Conservation (phyloP, 92 coral and sea anemone genomes). For the Zoanthus sociatus region DNA sequence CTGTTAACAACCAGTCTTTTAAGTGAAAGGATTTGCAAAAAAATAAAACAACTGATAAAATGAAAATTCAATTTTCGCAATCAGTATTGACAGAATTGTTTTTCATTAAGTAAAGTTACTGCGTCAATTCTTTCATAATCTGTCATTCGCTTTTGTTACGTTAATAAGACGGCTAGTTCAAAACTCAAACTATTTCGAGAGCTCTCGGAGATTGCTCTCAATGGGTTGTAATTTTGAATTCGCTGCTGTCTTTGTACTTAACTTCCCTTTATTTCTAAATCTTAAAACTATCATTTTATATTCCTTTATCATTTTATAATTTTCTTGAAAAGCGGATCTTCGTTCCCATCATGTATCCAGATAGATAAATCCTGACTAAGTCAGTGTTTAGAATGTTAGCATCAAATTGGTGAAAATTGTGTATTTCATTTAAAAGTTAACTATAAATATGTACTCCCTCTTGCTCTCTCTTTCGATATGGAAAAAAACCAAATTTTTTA, state of each 20-base stretch:
- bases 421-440: not conserved
- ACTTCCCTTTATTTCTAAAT: not conserved
- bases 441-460: not conserved
- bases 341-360: not conserved
- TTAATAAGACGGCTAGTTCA: not conserved
- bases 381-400: not conserved
- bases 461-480: too few species aligned
- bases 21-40: not conserved
- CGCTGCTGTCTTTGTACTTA: not conserved
- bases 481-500: too few species aligned
- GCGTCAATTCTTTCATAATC: not conserved
- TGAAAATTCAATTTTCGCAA: not conserved
- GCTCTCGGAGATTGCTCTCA: slow-evolving; percentile 1
- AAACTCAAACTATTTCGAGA: slow-evolving; percentile 11
- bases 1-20: not conserved
- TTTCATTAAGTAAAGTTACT: not conserved
- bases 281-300: not conserved
- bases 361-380: not conserved
- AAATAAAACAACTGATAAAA: not conserved
- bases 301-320: not conserved
- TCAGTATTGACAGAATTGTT: not conserved
- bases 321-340: not conserved
- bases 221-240: not conserved
- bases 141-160: not conserved
- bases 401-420: not conserved